phyloP scores from a whole-genome alignment of 2,888 invertebrate species.

The Netelia fuscicornis region DNA sequence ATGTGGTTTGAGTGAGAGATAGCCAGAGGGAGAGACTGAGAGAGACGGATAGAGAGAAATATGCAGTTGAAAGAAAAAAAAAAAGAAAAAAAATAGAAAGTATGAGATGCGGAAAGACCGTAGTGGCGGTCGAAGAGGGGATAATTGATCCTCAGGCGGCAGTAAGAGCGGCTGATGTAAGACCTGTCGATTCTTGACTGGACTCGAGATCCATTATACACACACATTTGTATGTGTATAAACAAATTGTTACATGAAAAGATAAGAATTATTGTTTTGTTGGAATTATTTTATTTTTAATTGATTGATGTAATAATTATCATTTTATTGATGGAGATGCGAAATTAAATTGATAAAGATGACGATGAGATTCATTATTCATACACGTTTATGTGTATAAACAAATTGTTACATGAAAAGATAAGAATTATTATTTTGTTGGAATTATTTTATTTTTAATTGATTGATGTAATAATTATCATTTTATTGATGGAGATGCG shows the following conservation, averaged over 20 bases:
- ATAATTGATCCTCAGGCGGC: constrained; percentile 68
- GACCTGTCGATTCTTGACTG: constrained; percentile 60
- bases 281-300: too few species aligned
- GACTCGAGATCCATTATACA: constrained; percentile 38
- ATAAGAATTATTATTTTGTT: too few species aligned
- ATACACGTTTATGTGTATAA: too few species aligned
- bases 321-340: too few species aligned
- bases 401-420: too few species aligned
- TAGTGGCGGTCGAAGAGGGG: constrained; percentile 57
- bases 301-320: too few species aligned
- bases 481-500: too few species aligned
- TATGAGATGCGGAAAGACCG: constrained; percentile 64
- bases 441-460: too few species aligned
- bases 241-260: not conserved
- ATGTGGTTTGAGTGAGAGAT: constrained; percentile 14
- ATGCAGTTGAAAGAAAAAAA: not conserved
- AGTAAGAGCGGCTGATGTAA: constrained; percentile 68
- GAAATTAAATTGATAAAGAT: too few species aligned
- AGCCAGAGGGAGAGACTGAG: constrained; percentile 4
- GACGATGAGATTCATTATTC: too few species aligned
- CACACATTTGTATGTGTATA: not conserved
- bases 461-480: too few species aligned
- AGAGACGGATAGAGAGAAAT: constrained; percentile 4
- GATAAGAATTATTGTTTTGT: too few species aligned
- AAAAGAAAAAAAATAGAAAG: constrained; percentile 52